These are phyloP conservation scores for Laticauda colubrina DNA, from an alignment of 2,113 vertebrate genomes.

Conservation along the genomic window DNA sequence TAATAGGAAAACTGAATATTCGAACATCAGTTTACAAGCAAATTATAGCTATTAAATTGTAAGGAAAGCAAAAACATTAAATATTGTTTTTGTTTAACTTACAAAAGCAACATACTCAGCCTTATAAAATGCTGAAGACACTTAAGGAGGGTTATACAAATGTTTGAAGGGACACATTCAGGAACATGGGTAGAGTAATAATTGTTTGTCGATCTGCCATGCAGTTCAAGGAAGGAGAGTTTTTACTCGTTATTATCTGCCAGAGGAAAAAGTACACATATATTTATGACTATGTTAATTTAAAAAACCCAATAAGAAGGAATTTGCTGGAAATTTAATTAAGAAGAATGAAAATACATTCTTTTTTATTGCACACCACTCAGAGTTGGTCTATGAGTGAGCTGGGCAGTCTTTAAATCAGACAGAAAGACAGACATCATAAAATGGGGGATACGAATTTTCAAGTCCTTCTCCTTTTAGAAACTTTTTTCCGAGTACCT, in stretches of 20 bases:
- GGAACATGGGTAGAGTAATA: background rate
- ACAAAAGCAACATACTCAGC: background rate
- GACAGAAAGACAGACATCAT: background rate
- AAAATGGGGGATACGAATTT: background rate
- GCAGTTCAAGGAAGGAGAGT: background rate
- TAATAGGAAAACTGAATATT: background rate
- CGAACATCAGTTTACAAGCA: background rate
- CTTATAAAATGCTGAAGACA: background rate
- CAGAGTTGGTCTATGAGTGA: background rate
- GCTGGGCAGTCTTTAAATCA: background rate
- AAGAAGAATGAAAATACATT: background rate
- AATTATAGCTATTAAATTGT: background rate
- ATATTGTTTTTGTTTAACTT: background rate
- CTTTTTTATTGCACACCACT: background rate
- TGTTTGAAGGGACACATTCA: too few relatives aligned
- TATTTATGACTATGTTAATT: background rate
- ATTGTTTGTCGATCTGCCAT: background rate
- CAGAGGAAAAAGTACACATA: background rate
- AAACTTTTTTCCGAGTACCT: background rate
- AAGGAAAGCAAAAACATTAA: background rate
- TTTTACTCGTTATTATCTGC: background rate
- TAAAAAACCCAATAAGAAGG: background rate
- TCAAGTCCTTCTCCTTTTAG: background rate
- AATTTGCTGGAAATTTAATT: background rate
- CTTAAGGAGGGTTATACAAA: background rate